Conservation (phyloP, 2,797 vertebrate genomes). For the Oreochromis mossambicus region DNA sequence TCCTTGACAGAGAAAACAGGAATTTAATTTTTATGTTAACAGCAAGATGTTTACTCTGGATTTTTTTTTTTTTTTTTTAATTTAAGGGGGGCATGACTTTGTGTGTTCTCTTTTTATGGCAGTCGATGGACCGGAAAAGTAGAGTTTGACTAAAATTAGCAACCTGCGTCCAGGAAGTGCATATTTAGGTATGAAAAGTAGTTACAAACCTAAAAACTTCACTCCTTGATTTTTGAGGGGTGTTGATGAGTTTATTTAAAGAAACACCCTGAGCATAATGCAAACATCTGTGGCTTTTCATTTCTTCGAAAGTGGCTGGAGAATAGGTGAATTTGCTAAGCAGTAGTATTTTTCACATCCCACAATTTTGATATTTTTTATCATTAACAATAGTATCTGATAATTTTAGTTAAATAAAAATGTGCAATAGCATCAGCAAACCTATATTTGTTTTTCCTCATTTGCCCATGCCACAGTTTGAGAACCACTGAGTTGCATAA, state of each 20-base stretch:
- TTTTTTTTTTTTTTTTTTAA: background rate
- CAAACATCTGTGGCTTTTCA: background rate
- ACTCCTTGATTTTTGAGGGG: background rate
- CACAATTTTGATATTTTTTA: background rate
- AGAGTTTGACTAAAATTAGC: background rate
- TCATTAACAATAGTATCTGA: background rate
- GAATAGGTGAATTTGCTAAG: background rate
- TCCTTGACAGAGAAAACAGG: slow-evolving; percentile 76
- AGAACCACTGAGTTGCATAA: background rate
- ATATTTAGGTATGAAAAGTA: background rate
- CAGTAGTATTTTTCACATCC: background rate
- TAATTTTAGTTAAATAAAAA: background rate
- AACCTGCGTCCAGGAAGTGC: background rate
- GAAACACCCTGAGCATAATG: background rate
- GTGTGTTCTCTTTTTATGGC: background rate
- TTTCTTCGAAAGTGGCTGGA: background rate
- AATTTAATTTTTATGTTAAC: background rate
- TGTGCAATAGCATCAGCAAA: background rate
- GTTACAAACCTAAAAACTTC: background rate
- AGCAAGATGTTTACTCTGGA: background rate
- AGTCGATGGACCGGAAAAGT: background rate
- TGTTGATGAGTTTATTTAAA: background rate
- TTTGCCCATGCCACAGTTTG: background rate
- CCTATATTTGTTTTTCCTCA: background rate
- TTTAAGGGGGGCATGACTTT: background rate